phyloP scores from a whole-genome alignment of 1,140 invertebrate species.

The Hyles euphorbiae region DNA sequence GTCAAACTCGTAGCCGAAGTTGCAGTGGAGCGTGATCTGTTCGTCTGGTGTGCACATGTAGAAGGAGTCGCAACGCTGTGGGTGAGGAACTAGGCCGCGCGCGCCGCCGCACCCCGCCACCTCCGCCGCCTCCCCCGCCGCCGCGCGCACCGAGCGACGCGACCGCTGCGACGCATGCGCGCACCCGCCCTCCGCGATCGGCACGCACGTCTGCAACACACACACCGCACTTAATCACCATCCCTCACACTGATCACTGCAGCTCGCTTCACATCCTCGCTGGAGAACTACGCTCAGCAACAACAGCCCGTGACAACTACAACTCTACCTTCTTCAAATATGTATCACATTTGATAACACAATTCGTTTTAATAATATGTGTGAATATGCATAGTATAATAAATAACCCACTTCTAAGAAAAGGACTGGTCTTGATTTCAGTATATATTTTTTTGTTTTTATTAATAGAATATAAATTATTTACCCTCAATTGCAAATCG shows the following conservation, averaged over 20 bases:
- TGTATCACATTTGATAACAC: background rate
- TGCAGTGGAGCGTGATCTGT: background rate
- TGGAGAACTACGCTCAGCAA: background rate
- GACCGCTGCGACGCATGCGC: background rate
- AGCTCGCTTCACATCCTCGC: background rate
- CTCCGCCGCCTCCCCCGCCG: background rate
- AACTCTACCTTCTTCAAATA: background rate
- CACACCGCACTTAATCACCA: background rate
- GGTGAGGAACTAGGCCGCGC: background rate
- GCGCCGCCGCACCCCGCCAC: background rate
- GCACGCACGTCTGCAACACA: constrained; percentile 10
- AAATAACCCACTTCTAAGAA: background rate
- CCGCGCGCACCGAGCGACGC: background rate
- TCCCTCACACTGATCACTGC: background rate
- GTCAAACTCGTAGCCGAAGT: constrained; percentile 13
- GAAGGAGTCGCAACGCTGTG: background rate
- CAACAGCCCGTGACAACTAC: background rate
- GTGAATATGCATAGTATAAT: background rate
- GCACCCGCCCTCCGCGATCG: constrained; percentile 18
- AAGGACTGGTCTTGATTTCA: background rate
- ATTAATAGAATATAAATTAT: background rate
- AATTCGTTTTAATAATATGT: background rate
- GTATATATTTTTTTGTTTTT: background rate
- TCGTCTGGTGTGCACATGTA: background rate
- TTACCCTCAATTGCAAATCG: constrained; percentile 24